Conservation (phyloP, 2,797 vertebrate genomes). For the Sorex maritimensis region DNA sequence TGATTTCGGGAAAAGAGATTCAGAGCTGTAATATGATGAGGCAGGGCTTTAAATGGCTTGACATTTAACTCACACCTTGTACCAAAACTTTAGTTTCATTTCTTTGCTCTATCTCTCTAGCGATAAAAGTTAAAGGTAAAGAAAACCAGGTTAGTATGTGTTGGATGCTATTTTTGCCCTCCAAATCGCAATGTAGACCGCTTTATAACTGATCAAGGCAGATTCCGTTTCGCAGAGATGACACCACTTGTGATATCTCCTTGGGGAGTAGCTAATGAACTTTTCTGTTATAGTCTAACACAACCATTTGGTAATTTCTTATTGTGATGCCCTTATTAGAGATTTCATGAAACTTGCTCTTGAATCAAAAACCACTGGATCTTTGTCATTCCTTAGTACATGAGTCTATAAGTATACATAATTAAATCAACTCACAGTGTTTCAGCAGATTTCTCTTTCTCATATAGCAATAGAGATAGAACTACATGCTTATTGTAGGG, state of each 20-base stretch:
- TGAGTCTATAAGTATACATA: not conserved
- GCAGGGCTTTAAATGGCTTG: not conserved
- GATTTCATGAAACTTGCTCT: conserved; percentile 1
- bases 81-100: not conserved
- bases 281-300: not conserved
- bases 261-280: not conserved
- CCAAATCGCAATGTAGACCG: not conserved
- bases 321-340: not conserved
- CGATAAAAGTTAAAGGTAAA: not conserved
- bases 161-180: not conserved
- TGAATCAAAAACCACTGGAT: not conserved
- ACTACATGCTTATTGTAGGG: not conserved
- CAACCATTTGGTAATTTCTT: conserved; percentile 5
- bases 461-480: not conserved
- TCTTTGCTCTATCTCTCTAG: not conserved
- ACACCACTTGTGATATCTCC: not conserved
- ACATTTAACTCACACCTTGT: not conserved
- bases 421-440: not conserved
- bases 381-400: not conserved
- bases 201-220: not conserved
- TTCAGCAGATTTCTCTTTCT: not conserved
- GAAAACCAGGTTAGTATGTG: not conserved
- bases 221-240: not conserved
- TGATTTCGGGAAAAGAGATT: not conserved
- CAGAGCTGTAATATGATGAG: not conserved